Conservation (phyloP, 1,140 invertebrate genomes). For the Tigriopus japonicus region DNA sequence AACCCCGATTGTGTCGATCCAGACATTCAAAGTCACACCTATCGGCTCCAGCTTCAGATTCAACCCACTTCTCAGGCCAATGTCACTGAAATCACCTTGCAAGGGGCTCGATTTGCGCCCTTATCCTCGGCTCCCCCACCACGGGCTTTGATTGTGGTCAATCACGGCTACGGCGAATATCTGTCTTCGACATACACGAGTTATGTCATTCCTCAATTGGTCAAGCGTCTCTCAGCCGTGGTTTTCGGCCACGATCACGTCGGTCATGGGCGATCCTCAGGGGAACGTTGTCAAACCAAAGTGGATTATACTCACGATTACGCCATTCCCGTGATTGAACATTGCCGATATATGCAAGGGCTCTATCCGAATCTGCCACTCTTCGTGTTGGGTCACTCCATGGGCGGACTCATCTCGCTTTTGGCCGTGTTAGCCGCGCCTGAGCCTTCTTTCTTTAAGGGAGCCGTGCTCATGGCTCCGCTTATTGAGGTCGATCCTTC, state of each 20-base stretch:
- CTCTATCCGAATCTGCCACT: neutral
- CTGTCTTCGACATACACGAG: neutral
- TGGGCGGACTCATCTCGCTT: slow-evolving; percentile 1
- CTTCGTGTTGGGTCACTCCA: slow-evolving; percentile 3
- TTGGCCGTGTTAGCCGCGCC: neutral
- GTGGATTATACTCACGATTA: neutral
- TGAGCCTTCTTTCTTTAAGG: neutral
- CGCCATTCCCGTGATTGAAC: neutral
- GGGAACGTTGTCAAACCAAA: neutral
- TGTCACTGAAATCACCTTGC: no score
- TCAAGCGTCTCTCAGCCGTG: neutral
- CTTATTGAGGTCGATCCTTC: neutral
- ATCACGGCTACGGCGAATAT: slow-evolving; percentile 4
- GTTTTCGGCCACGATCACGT: slow-evolving; percentile 11
- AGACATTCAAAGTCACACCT: no score
- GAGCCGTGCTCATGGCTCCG: neutral
- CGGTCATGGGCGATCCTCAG: neutral
- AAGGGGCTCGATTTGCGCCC: no score
- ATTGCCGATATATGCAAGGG: neutral
- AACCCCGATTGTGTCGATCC: no score
- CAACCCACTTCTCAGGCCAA: no score
- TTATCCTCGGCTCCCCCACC: no score
- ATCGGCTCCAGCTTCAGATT: no score
- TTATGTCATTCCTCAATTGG: neutral
- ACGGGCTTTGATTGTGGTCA: neutral